Evolutionary conservation across 2,888 invertebrate species (phyloP).

Genomic region (Graphium colonna): DNA sequence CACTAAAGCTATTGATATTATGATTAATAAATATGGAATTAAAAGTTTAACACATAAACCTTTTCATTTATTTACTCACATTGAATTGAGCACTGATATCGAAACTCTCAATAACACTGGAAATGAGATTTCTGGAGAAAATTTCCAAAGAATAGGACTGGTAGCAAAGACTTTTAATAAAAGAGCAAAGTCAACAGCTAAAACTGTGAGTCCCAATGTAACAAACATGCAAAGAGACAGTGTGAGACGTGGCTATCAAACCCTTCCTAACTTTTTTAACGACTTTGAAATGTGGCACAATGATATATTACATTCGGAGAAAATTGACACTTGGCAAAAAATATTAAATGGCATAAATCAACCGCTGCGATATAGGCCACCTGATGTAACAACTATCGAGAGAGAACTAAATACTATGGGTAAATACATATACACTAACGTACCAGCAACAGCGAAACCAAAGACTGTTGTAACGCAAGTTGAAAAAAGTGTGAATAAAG

Average conservation of each 20-base stretch:
- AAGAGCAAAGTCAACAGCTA: not conserved
- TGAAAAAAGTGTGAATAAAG: not conserved
- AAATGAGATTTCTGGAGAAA: not conserved
- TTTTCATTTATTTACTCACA: not conserved
- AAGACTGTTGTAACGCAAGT: not conserved
- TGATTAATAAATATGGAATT: not conserved
- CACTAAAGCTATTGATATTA: not conserved
- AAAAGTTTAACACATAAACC: not conserved
- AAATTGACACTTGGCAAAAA: constrained; percentile 33
- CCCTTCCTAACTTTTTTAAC: constrained; percentile 41
- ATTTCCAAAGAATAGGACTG: not conserved
- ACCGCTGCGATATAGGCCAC: constrained; percentile 28
- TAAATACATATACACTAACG: constrained; percentile 2
- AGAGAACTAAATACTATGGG: constrained; percentile 27
- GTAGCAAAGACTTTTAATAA: not conserved
- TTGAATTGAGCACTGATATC: not conserved
- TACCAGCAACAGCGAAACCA: not conserved
- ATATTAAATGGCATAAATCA: constrained; percentile 28
- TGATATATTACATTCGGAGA: constrained; percentile 42
- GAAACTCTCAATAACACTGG: not conserved
- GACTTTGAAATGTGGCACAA: constrained; percentile 48
- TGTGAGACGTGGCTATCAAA: constrained; percentile 11
- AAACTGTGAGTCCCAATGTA: not conserved
- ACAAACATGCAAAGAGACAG: not conserved
- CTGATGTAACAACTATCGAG: constrained; percentile 28